Conservation (phyloP, 2,113 vertebrate genomes). For the Podarcis cretensis region DNA sequence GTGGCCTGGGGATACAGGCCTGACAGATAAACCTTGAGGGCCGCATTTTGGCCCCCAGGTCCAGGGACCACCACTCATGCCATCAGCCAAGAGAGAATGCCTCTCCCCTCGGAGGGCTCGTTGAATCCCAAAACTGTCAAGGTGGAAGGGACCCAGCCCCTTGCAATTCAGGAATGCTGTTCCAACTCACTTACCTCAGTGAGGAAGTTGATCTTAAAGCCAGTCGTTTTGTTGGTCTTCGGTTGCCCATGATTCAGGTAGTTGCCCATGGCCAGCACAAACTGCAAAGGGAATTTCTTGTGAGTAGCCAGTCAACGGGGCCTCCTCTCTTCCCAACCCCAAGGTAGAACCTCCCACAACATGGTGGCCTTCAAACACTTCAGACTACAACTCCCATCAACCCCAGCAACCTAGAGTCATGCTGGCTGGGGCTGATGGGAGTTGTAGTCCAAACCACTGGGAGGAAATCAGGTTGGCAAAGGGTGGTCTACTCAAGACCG, state of each 20-base stretch:
- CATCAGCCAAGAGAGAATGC: too few species aligned
- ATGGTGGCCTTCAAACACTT: too few species aligned
- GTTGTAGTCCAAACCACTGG: too few species aligned
- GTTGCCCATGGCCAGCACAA: constrained; percentile 99
- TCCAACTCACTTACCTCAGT: constrained; percentile 83
- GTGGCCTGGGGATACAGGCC: neutral
- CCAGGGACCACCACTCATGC: too few species aligned
- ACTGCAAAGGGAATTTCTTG: constrained; percentile 75
- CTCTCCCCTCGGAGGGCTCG: neutral
- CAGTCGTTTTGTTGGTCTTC: constrained; percentile 89
- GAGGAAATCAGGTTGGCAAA: too few species aligned
- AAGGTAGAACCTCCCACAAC: too few species aligned
- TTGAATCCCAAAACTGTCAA: neutral
- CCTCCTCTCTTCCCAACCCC: neutral
- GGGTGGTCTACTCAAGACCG: too few species aligned
- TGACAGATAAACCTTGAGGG: neutral
- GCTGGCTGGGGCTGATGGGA: too few species aligned
- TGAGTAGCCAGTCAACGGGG: neutral
- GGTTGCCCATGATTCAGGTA: constrained; percentile 98
- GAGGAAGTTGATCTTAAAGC: constrained; percentile 99
- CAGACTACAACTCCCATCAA: too few species aligned
- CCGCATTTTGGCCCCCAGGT: too few species aligned
- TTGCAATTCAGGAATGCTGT: too few species aligned
- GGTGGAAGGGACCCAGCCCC: neutral
- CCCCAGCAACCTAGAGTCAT: too few species aligned